Conservation (phyloP, 2,888 invertebrate genomes). For the Pyrochroa serraticornis region DNA sequence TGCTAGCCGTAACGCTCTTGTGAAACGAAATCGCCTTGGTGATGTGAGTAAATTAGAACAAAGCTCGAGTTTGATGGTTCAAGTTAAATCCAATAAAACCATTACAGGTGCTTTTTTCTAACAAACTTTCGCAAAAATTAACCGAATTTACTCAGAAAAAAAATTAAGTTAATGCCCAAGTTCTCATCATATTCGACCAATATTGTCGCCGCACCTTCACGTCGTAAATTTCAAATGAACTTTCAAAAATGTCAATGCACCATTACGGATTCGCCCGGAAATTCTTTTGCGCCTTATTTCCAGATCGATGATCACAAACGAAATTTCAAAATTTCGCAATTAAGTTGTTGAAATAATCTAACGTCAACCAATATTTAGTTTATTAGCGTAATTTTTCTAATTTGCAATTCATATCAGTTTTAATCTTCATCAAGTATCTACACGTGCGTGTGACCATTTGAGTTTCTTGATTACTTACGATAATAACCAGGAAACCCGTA, state of each 20-base stretch:
- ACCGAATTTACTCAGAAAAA: neutral
- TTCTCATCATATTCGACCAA: too few species aligned
- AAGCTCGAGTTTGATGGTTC: conserved; percentile 22
- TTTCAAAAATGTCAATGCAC: too few species aligned
- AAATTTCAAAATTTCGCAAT: conserved; percentile 9
- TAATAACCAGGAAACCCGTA: conserved; percentile 18
- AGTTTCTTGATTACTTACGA: conserved; percentile 18
- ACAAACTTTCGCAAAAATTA: conserved; percentile 4
- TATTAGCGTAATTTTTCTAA: conserved; percentile 21
- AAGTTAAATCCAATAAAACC: conserved; percentile 23
- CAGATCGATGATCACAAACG: too few species aligned
- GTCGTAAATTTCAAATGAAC: too few species aligned
- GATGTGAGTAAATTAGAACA: conserved; percentile 25
- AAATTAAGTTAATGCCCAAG: neutral
- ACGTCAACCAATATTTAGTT: conserved; percentile 10
- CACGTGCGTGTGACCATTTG: conserved; percentile 24
- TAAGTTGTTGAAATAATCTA: conserved; percentile 21
- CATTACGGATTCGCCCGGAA: too few species aligned
- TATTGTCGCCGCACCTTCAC: too few species aligned
- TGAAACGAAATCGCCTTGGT: conserved; percentile 18
- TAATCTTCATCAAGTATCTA: conserved; percentile 21
- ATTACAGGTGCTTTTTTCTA: conserved; percentile 7
- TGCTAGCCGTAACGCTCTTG: conserved; percentile 13
- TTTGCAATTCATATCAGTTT: conserved; percentile 22
- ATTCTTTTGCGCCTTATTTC: too few species aligned